Evolutionary conservation across 2,888 invertebrate genomes (phyloP), one percentile per base, ranked within the genome.

Genomic region (Caenorhabditis macrosperma): DNA sequence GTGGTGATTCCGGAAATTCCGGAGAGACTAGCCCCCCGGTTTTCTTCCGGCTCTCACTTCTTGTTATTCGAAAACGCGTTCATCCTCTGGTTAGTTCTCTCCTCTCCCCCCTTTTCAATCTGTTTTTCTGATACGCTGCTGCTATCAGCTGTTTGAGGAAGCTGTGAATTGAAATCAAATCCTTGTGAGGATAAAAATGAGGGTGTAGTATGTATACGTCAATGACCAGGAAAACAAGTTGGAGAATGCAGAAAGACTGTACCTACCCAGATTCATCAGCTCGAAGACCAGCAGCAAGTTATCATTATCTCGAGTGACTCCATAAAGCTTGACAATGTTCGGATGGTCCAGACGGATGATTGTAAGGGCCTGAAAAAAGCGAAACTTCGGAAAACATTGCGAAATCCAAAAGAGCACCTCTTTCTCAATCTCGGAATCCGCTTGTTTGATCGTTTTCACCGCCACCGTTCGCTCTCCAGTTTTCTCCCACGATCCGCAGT

Each of bases 181-280:
- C n/a, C n/a, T n/a, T n/a, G n/a, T n/a, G n/a, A n/a, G n/a, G n/a
- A n/a, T n/a, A n/a, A n/a, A n/a, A n/a, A n/a, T n/a, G n/a, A n/a
- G n/a, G n/a, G n/a, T n/a, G n/a, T n/a, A n/a, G n/a, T n/a, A n/a
- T n/a, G n/a, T n/a, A n/a, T n/a, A n/a, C n/a, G n/a, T n/a, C n/a
- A n/a, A n/a, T n/a, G n/a, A n/a, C n/a, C n/a, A n/a, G n/a, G n/a
- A n/a, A n/a, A n/a, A n/a, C n/a, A n/a, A n/a, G n/a, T n/a, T n/a
- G n/a, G n/a, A n/a, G n/a, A n/a, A n/a, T n/a, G n/a, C n/a, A n/a
- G n/a, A n/a, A n/a, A n/a, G n/a, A n/a, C n/a, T n/a, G n/a, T n/a
- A n/a, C n/a, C n/a, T n/a, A 48, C 98, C 98, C 87, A 95, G 94
- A 20, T 95, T 95, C 97, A 98, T 97, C 91, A 95, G 96, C 91